A percentile compares a stretch with the other conserved stretches of the same genome.
phyloP scores from a whole-genome alignment of 2,888 invertebrate genomes.

The Parthenolecanium corni region DNA sequence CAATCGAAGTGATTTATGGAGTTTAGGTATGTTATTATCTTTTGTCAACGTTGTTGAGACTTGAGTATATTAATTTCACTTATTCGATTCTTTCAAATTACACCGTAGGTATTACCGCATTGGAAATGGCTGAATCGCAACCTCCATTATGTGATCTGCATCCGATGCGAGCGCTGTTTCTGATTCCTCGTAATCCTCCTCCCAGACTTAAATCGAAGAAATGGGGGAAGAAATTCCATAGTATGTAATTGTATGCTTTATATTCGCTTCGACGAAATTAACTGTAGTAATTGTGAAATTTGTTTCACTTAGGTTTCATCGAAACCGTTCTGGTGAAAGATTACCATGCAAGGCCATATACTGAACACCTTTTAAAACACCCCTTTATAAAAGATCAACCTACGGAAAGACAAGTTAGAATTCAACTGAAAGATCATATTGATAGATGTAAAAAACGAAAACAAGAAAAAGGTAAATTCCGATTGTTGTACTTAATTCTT shows the following conservation, averaged over 20 bases:
- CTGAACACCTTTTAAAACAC: conserved; percentile 94
- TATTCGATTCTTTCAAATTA: not conserved
- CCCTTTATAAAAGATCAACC: conserved; percentile 98
- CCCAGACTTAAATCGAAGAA: conserved; percentile 95
- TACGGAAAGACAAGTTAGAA: conserved; percentile 93
- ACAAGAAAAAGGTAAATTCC: conserved; percentile 56
- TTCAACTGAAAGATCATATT: conserved; percentile 98
- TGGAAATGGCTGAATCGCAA: conserved; percentile 99
- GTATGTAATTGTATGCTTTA: conserved; percentile 34
- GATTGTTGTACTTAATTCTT: not conserved
- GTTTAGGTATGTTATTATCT: conserved; percentile 33
- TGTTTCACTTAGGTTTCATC: conserved; percentile 58
- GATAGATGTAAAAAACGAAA: conserved; percentile 93
- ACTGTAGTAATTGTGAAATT: not conserved
- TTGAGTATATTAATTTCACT: not conserved
- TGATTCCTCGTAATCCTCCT: conserved; percentile 95
- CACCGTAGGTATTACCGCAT: conserved; percentile 79
- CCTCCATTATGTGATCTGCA: conserved; percentile 98
- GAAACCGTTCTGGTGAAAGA: conserved; percentile 98
- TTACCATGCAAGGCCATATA: conserved; percentile 96
- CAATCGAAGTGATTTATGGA: conserved; percentile 76
- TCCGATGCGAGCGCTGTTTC: conserved; percentile 97
- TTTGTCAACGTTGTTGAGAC: not conserved
- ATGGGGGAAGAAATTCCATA: conserved; percentile 95
- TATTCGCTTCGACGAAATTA: conserved; percentile 2